phyloP scores from a whole-genome alignment of 1,140 invertebrate species.

The Pseudachorutes palmiensis region DNA sequence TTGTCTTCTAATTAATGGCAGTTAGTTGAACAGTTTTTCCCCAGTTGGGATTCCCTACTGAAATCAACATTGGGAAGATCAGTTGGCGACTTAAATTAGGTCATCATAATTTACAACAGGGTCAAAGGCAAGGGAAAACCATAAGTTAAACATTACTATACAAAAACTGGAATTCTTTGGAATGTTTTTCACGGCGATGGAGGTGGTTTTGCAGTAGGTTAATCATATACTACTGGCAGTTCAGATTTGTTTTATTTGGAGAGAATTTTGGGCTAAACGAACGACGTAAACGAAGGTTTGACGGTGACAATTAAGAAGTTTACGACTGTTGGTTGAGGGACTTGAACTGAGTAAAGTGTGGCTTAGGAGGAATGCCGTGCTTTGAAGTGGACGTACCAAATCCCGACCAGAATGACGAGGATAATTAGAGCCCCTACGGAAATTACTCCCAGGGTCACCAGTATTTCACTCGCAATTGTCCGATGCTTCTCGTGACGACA shows the following conservation, averaged over 20 bases:
- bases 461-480: conserved; percentile 25
- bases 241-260: no score
- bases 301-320: no score
- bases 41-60: neutral
- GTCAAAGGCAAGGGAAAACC: neutral
- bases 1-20: neutral
- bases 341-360: no score
- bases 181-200: no score
- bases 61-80: neutral
- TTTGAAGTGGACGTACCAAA: conserved; percentile 30
- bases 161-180: no score
- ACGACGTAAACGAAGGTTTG: no score
- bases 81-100: neutral
- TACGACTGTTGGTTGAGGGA: no score
- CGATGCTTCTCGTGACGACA: conserved; percentile 18
- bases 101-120: neutral
- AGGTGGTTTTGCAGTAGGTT: no score
- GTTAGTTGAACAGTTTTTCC: conserved; percentile 8
- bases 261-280: no score
- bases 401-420: conserved; percentile 32
- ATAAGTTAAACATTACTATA: no score
- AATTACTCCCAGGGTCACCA: conserved; percentile 36
- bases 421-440: conserved; percentile 35
- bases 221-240: no score
- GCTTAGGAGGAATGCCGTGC: neutral